Evolutionary conservation across 2,888 invertebrate species (phyloP).

Genomic region (Synergus japonicus): DNA sequence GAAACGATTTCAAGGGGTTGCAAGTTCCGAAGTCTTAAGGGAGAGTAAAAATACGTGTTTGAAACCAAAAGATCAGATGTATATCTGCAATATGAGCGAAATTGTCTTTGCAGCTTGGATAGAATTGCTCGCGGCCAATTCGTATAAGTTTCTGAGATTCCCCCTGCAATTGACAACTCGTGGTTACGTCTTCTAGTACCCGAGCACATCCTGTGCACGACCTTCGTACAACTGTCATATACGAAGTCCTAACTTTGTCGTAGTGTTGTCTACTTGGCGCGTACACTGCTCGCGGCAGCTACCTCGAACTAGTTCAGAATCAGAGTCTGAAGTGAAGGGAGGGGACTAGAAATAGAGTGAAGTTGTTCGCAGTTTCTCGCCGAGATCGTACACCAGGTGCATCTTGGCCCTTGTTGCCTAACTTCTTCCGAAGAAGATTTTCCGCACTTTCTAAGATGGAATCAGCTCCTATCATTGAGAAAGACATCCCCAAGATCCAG

Average conservation of each 20-base stretch:
- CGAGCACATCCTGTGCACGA: conserved; percentile 60
- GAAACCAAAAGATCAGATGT: background rate
- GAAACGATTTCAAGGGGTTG: background rate
- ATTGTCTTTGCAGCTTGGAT: background rate
- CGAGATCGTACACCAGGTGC: background rate
- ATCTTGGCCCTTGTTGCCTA: background rate
- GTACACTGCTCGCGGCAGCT: conserved; percentile 1
- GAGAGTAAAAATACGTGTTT: background rate
- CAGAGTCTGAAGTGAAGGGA: background rate
- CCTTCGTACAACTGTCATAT: conserved; percentile 59
- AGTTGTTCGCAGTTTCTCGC: conserved; percentile 7
- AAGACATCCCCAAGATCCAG: background rate
- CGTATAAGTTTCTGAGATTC: conserved; percentile 24
- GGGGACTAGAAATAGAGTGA: background rate
- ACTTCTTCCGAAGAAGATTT: background rate
- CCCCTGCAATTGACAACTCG: conserved; percentile 23
- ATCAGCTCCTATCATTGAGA: background rate
- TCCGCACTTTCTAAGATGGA: background rate
- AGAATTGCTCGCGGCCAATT: background rate
- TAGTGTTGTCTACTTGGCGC: conserved; percentile 45
- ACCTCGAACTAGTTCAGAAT: conserved; percentile 25
- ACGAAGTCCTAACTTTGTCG: conserved; percentile 65
- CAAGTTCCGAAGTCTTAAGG: background rate
- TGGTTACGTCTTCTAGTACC: conserved; percentile 31
- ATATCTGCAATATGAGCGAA: background rate